A percentile compares a stretch with the other conserved stretches of the same genome.
Conservation (phyloP, 2,888 invertebrate species). For the Euproctis similis region DNA sequence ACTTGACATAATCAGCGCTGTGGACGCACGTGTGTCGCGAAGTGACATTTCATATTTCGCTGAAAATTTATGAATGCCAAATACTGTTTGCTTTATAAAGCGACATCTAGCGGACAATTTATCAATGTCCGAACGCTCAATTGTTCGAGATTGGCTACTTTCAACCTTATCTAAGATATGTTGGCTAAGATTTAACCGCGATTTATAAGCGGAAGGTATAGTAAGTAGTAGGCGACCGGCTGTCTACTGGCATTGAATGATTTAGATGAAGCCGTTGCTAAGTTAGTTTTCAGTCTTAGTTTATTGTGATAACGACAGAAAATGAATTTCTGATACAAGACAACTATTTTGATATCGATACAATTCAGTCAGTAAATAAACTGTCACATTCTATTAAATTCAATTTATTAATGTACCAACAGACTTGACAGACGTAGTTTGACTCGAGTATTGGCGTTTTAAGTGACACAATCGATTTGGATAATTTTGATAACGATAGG, state of each 20-base stretch:
- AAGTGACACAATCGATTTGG: no score
- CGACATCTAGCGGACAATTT: constrained; percentile 27
- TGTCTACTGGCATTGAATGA: constrained; percentile 21
- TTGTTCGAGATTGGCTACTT: constrained; percentile 27
- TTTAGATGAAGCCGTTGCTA: constrained; percentile 18
- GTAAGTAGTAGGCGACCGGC: constrained; percentile 24
- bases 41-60: constrained; percentile 23
- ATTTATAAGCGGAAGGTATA: constrained; percentile 26
- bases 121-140: constrained; percentile 28
- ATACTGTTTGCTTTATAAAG: constrained; percentile 17
- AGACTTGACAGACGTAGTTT: no score
- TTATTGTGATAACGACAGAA: constrained; percentile 3
- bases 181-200: constrained; percentile 23
- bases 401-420: no score
- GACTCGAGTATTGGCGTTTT: no score
- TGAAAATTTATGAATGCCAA: constrained; percentile 32
- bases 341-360: not conserved
- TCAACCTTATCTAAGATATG: constrained; percentile 28
- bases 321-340: not conserved
- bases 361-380: constrained; percentile 16
- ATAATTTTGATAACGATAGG: no score
- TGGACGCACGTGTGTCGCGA: constrained; percentile 21
- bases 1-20: no score
- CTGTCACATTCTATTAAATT: no score
- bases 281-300: constrained; percentile 4